A percentile compares a stretch with the other conserved stretches of the same genome.
Evolutionary conservation across 2,888 invertebrate genomes (phyloP).

Genomic region (Tupiocoris notatus): DNA sequence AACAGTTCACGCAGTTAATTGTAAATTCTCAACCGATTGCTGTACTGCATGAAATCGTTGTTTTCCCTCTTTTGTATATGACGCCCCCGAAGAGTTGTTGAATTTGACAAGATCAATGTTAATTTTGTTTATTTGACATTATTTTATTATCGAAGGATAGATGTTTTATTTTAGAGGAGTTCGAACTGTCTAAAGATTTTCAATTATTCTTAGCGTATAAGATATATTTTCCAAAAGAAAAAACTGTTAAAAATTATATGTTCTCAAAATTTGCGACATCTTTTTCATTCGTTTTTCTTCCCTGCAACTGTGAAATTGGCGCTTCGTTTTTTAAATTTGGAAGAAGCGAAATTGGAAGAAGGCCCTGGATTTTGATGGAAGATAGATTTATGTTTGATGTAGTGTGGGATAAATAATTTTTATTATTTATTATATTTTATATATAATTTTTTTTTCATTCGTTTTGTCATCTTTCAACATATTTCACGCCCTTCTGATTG

Average conservation of each 20-base stretch:
- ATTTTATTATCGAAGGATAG: conserved; percentile 46
- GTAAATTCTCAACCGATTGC: conserved; percentile 13
- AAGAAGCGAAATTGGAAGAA: no score
- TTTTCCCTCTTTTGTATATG: conserved; percentile 43
- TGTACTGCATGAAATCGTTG: conserved; percentile 29
- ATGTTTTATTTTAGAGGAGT: conserved; percentile 47
- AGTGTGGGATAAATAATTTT: no score
- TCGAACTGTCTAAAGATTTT: conserved; percentile 48
- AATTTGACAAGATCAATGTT: conserved; percentile 46
- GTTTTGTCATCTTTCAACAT: no score
- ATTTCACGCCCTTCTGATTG: no score
- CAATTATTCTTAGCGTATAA: conserved; percentile 47
- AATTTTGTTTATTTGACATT: conserved; percentile 46
- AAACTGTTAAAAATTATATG: conserved; percentile 48
- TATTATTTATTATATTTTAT: no score
- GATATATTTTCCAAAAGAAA: conserved; percentile 47
- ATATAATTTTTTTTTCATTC: no score
- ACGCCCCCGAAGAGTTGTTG: conserved; percentile 45
- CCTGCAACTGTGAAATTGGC: no score
- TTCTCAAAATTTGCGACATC: conserved; percentile 43
- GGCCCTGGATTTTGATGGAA: no score
- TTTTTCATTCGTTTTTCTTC: not conserved
- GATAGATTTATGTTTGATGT: no score
- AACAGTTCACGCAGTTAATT: not conserved
- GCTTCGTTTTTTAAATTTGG: no score